These are phyloP conservation scores for Calyptommatus sinebrachiatus DNA, from an alignment of 2,113 vertebrate species.

Conservation along the genomic window DNA sequence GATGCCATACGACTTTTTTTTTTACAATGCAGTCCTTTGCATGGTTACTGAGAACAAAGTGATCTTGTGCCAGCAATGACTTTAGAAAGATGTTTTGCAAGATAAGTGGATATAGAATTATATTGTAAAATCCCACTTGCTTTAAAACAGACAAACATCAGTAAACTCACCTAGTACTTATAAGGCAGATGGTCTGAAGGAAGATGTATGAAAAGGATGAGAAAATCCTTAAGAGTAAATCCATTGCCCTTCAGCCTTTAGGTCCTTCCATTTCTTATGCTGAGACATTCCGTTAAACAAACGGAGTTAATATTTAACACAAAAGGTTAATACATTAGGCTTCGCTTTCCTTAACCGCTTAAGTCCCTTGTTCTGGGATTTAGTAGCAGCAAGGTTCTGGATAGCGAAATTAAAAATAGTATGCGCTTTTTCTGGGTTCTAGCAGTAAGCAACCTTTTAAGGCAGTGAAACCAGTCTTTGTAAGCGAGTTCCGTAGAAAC, in stretches of 20 bases:
- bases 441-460: conserved; percentile 3
- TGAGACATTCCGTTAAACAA: background rate
- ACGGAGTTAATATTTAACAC: conserved; percentile 40
- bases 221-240: background rate
- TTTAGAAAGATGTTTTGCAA: background rate
- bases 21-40: background rate
- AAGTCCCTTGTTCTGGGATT: background rate
- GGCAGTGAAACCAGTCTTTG: conserved; percentile 18
- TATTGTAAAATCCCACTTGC: background rate
- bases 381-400: background rate
- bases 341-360: conserved; percentile 4
- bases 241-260: conserved; percentile 48
- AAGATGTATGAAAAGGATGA: conserved; percentile 32
- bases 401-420: background rate
- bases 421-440: background rate
- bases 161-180: conserved; percentile 33
- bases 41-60: background rate
- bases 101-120: background rate
- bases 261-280: background rate
- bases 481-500: background rate
- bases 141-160: background rate
- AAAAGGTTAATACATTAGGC: background rate
- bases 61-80: no score
- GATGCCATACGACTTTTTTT: background rate
- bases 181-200: conserved; percentile 31